Conservation (phyloP, 2,113 vertebrate species). For the Apodemus speciosus region DNA sequence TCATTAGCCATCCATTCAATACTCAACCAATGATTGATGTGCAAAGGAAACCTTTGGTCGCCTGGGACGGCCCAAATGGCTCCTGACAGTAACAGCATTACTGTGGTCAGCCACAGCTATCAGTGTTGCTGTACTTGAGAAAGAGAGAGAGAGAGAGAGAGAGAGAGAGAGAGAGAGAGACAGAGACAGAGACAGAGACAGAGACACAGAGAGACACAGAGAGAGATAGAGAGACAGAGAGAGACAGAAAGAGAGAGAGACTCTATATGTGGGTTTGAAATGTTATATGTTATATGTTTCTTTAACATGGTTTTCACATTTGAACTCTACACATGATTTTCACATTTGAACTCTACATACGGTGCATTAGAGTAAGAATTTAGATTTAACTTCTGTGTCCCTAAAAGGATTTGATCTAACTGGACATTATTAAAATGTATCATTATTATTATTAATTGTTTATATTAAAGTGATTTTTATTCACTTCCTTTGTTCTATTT, state of each 20-base stretch:
- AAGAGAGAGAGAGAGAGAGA: background rate
- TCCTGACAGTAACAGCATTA: conserved; percentile 49
- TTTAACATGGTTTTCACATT: conserved; percentile 3
- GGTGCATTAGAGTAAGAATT: background rate
- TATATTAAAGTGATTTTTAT: conserved; percentile 4
- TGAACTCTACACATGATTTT: background rate
- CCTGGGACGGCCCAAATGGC: conserved; percentile 16
- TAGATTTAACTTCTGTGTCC: conserved; percentile 28
- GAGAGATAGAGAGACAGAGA: no score
- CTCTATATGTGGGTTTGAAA: background rate
- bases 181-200: background rate
- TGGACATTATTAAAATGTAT: background rate
- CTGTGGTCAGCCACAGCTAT: conserved; percentile 7
- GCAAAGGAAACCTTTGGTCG: conserved; percentile 11
- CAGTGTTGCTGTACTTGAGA: background rate
- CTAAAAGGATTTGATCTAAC: background rate
- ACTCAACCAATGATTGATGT: conserved; percentile 45
- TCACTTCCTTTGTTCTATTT: conserved; percentile 16
- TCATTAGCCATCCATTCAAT: conserved; percentile 70
- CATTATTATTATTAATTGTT: background rate
- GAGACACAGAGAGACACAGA: no score
- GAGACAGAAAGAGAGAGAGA: no score
- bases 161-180: background rate
- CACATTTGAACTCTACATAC: background rate
- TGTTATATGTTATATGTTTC: background rate